Conservation (phyloP, 2,113 vertebrate genomes). For the Catharus bicknelli region DNA sequence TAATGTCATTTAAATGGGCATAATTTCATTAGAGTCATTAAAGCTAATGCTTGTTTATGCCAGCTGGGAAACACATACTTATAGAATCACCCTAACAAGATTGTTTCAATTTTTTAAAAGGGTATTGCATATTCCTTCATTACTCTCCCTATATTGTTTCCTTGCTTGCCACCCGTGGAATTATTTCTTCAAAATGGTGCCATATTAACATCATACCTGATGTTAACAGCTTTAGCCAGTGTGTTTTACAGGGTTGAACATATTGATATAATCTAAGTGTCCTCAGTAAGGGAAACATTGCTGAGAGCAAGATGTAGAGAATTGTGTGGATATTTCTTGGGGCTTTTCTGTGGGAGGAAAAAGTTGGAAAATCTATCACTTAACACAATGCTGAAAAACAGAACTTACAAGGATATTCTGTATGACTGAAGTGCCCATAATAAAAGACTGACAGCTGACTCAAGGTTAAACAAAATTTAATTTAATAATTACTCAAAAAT, state of each 20-base stretch:
- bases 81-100: background rate
- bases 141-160: background rate
- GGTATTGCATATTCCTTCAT: background rate
- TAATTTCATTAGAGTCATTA: background rate
- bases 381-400: background rate
- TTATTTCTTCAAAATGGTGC: background rate
- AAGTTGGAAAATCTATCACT: background rate
- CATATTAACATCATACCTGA: background rate
- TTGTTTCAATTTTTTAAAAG: background rate
- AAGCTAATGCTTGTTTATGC: background rate
- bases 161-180: background rate
- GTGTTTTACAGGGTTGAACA: background rate
- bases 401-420: background rate
- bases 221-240: background rate
- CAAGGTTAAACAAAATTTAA: background rate
- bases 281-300: background rate
- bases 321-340: background rate
- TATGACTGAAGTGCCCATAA: background rate
- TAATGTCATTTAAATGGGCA: background rate
- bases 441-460: background rate
- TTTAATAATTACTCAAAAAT: background rate
- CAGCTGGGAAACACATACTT: background rate
- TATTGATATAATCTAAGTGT: background rate
- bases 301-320: background rate
- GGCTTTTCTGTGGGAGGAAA: background rate